Conservation (phyloP, 2,113 vertebrate genomes). For the Ceyx margarethae region DNA sequence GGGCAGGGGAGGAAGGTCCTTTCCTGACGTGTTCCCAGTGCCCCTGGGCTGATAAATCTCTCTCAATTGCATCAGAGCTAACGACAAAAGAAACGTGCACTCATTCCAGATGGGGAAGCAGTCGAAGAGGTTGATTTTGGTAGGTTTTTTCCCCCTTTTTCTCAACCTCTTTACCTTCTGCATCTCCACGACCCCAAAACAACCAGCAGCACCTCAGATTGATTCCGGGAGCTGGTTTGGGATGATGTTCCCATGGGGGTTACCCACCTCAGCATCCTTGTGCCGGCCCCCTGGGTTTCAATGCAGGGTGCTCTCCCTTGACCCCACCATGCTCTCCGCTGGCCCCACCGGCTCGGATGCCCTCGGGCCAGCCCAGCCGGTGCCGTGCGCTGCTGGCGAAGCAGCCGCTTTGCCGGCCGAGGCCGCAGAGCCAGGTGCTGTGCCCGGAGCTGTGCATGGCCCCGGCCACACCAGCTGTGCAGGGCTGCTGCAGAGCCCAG, state of each 20-base stretch:
- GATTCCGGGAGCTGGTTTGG: rapidly evolving
- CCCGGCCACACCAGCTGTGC: background rate
- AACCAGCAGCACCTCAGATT: rapidly evolving
- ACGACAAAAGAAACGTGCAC: rapidly evolving
- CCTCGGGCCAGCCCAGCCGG: rapidly evolving
- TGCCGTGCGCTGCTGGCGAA: rapidly evolving
- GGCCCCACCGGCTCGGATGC: background rate
- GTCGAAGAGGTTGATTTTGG: rapidly evolving
- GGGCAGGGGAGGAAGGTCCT: rapidly evolving
- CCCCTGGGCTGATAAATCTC: background rate
- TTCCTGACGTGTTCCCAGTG: background rate
- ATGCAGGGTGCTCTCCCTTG: background rate
- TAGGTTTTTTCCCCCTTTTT: rapidly evolving
- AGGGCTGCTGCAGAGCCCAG: background rate
- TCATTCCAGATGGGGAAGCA: background rate
- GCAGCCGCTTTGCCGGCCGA: rapidly evolving
- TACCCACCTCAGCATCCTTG: rapidly evolving
- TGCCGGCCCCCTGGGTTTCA: background rate
- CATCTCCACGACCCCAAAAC: background rate
- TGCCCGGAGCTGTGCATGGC: background rate
- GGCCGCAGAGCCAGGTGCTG: background rate
- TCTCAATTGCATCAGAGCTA: background rate
- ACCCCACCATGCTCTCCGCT: background rate
- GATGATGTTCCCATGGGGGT: background rate
- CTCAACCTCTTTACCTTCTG: background rate